Base-by-base conservation (phyloP, 2,888 invertebrate species). In the Drosophila putrida region DNA sequence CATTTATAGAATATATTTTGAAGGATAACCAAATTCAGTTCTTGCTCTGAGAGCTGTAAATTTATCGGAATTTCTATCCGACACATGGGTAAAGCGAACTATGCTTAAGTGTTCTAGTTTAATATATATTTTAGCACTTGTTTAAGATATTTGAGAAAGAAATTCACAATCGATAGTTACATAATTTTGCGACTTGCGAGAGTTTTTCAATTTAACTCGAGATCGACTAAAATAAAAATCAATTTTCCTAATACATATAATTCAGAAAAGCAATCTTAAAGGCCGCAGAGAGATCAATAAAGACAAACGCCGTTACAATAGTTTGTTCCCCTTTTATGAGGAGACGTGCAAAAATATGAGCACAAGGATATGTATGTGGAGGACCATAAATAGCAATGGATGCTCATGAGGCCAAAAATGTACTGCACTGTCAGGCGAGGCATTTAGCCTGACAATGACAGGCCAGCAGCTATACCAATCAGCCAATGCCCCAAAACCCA, bases 401-500 rank as follows among this genome's bases (percentile, higher is more conserved):
- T 62, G 62, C 77, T 71, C 53, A 57, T 49, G 65, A 43, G 49
- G 71, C 78, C 82, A 74, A 75, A 80, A 78, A 89, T 88, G 80
- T 75, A 89, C 90, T 88, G 72, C 77, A 70, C 72, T 82, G 77
- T 71, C 81, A 55, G 57, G 11, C 47, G 73, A 64, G 67, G 82
- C 88, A 85, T 87, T 89, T 88, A 75, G 88, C 66, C 83, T 78
- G 88, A 88, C 88, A 89, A 85, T 88, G 83, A 85, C 84, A 78
- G 64, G 62, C 50, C 35, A 28, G 64, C 49, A 39, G 70, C 66
- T 69, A 72, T 63, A 68, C 43, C 68, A 75, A 71, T 75, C 61
- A 77, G 61, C 73, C 77, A 69, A 68, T 72, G 73, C 36, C 36
- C 72, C 71, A 55, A 71, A 69, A 67, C 46, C 57, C 51, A 20